Percentiles rank a stretch among this genome's conserved stretches.
phyloP scores from a whole-genome alignment of 2,888 invertebrate species.

The Macrosiphum euphorbiae region DNA sequence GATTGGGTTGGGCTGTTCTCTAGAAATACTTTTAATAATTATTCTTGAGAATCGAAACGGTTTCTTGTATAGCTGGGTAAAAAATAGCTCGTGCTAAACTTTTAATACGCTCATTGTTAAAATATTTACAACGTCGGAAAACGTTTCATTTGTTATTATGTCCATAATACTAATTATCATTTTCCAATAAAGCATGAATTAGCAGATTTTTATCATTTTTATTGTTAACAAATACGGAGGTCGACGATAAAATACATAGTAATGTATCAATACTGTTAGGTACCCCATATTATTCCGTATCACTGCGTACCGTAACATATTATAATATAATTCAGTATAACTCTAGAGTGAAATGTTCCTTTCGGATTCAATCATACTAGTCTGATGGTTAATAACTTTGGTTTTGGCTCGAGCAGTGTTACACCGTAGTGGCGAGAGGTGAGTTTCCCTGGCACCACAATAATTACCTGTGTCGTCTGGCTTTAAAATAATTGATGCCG shows the following conservation, averaged over 20 bases:
- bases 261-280: neutral
- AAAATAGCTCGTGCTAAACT: neutral
- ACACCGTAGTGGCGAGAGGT: too few species aligned
- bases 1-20: neutral
- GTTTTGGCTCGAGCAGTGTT: neutral
- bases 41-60: neutral
- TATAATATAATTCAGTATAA: neutral
- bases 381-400: neutral
- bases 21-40: neutral
- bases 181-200: neutral
- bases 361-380: neutral
- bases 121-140: neutral
- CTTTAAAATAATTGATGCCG: too few species aligned
- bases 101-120: neutral
- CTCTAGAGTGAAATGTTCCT: neutral
- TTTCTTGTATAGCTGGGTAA: neutral
- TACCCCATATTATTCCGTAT: neutral
- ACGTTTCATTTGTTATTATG: neutral
- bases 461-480: too few species aligned
- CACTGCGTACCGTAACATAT: neutral
- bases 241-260: neutral
- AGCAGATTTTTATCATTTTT: neutral
- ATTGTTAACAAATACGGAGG: neutral
- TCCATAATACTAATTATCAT: neutral
- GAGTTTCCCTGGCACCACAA: too few species aligned